phyloP scores from a whole-genome alignment of 2,888 invertebrate species.

The Acheta domesticus region DNA sequence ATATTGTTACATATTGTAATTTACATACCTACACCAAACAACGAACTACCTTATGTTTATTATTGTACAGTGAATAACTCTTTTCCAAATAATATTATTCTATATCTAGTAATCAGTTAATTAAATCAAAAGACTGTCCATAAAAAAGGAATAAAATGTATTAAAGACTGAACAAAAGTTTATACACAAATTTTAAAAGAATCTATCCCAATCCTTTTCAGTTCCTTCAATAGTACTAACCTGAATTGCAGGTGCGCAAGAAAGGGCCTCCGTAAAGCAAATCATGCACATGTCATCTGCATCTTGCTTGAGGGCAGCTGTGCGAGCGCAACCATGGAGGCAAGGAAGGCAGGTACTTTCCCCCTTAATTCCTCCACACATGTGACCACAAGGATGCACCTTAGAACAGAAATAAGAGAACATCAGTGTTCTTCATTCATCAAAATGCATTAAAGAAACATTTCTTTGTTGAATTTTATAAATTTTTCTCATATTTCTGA shows the following conservation, averaged over 20 bases:
- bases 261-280: constrained; percentile 94
- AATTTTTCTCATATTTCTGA: too few species aligned
- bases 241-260: constrained; percentile 91
- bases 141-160: too few species aligned
- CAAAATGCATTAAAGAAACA: too few species aligned
- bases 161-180: too few species aligned
- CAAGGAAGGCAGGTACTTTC: constrained; percentile 85
- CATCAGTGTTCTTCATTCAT: too few species aligned
- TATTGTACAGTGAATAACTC: background rate
- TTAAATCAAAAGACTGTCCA: too few species aligned
- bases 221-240: constrained; percentile 46
- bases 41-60: background rate
- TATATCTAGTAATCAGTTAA: too few species aligned
- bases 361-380: constrained; percentile 88
- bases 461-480: too few species aligned
- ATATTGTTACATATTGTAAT: background rate
- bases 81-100: too few species aligned
- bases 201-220: too few species aligned
- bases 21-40: too few species aligned
- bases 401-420: constrained; percentile 47
- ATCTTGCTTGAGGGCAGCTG: constrained; percentile 74
- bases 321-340: constrained; percentile 71
- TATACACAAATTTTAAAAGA: too few species aligned
- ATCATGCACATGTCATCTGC: constrained; percentile 99
- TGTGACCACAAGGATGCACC: constrained; percentile 81